These are phyloP conservation scores for Vombatus ursinus DNA, from an alignment of 2,113 vertebrate genomes.

Conservation along the genomic window DNA sequence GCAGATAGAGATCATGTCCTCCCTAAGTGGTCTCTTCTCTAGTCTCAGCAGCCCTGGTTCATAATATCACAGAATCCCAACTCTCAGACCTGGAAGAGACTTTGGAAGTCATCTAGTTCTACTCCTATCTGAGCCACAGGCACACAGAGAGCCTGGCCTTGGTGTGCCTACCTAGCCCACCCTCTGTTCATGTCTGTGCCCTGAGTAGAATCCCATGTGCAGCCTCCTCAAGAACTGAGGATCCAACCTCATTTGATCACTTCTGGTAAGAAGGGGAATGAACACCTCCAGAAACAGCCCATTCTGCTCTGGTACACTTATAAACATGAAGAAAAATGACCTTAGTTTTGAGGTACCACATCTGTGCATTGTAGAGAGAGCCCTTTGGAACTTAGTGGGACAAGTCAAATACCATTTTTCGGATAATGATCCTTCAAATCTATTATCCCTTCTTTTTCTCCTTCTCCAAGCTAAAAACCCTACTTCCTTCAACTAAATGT, in stretches of 20 bases:
- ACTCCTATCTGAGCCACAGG: background rate
- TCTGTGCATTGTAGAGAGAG: background rate
- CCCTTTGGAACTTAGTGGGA: background rate
- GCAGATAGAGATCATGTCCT: background rate
- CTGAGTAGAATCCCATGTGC: no score
- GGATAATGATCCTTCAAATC: background rate
- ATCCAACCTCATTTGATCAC: background rate
- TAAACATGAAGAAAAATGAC: background rate
- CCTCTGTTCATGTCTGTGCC: background rate
- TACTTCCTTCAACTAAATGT: background rate
- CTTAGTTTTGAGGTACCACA: background rate
- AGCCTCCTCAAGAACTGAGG: background rate
- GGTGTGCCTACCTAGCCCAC: background rate
- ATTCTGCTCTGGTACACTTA: background rate
- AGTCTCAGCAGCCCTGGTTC: background rate
- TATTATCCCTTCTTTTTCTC: background rate
- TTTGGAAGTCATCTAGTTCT: background rate
- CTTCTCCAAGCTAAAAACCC: background rate
- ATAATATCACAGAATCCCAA: background rate
- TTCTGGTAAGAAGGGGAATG: background rate
- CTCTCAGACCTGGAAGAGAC: background rate
- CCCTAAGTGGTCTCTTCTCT: background rate
- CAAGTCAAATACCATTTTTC: background rate
- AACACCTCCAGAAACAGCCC: background rate
- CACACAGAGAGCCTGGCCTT: background rate